These are phyloP conservation scores for Pyxicephalus adspersus DNA, from an alignment of 2,113 vertebrate genomes.

Conservation along the genomic window DNA sequence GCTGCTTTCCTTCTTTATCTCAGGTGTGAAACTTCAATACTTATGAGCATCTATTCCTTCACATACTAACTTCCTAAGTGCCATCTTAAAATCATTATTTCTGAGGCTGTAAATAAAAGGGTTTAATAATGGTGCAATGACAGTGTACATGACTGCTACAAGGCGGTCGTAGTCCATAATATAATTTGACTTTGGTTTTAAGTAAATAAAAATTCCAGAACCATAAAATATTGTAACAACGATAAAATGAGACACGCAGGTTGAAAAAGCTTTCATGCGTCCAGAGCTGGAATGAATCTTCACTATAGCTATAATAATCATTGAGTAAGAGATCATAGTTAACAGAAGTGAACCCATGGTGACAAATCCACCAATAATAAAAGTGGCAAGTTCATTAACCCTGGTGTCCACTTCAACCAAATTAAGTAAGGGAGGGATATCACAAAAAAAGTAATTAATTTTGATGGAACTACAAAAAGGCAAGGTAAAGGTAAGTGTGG, in stretches of 20 bases:
- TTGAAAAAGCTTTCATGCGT: constrained; percentile 33
- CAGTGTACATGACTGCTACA: constrained; percentile 38
- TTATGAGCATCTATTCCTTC: background rate
- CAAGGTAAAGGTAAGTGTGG: constrained; percentile 14
- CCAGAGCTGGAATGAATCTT: constrained; percentile 22
- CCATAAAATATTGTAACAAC: constrained; percentile 47
- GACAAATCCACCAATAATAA: constrained; percentile 26
- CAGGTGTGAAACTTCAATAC: background rate
- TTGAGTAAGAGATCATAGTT: constrained; percentile 19
- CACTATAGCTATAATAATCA: constrained; percentile 32
- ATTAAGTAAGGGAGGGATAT: constrained; percentile 42
- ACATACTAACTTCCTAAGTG: background rate
- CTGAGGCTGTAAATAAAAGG: constrained; percentile 43
- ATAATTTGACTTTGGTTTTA: constrained; percentile 47
- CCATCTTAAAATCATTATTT: constrained; percentile 35
- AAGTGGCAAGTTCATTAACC: constrained; percentile 34
- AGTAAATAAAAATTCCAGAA: constrained; percentile 39
- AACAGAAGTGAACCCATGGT: constrained; percentile 13
- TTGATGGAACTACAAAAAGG: constrained; percentile 19
- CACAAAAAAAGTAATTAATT: constrained; percentile 48
- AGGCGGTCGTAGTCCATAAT: constrained; percentile 31
- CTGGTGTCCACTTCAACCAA: constrained; percentile 18
- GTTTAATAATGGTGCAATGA: constrained; percentile 41
- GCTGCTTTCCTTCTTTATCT: background rate
- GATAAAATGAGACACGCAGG: constrained; percentile 38